Conservation (phyloP, 2,888 invertebrate genomes). For the Eupeodes latifasciatus region DNA sequence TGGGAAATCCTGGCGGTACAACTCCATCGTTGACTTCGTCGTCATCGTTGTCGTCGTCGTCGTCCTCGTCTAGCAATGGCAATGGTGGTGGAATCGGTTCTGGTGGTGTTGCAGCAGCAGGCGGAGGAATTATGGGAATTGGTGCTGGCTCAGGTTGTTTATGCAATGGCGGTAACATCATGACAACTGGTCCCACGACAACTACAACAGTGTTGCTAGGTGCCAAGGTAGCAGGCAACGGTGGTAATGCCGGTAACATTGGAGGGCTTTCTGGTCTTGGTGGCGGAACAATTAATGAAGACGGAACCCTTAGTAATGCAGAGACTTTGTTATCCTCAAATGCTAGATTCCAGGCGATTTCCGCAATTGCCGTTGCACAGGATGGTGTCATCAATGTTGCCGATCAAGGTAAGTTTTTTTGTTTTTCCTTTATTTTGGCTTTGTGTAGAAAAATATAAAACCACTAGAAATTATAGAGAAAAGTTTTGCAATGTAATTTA, state of each 20-base stretch:
- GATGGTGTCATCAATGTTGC: constrained; percentile 98
- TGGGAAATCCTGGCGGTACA: constrained; percentile 79
- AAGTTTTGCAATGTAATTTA: not conserved
- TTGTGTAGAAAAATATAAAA: not conserved
- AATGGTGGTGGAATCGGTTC: constrained; percentile 77
- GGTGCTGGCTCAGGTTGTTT: constrained; percentile 80
- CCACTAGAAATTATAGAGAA: not conserved
- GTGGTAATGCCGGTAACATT: constrained; percentile 63
- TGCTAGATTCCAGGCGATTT: constrained; percentile 94
- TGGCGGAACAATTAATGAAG: constrained; percentile 81
- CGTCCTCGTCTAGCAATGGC: constrained; percentile 78
- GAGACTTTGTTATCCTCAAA: constrained; percentile 95
- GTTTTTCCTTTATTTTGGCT: not conserved
- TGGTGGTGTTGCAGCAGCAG: constrained; percentile 77
- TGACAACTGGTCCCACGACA: constrained; percentile 83
- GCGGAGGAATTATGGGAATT: constrained; percentile 77
- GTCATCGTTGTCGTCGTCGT: constrained; percentile 74
- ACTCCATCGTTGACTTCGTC: constrained; percentile 77
- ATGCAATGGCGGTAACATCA: constrained; percentile 81
- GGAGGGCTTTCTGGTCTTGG: constrained; percentile 80
- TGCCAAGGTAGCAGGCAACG: constrained; percentile 81
- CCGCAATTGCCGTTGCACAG: constrained; percentile 96
- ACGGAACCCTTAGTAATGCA: constrained; percentile 87
- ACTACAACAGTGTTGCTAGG: constrained; percentile 83
- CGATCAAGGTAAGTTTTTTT: constrained; percentile 90